phyloP scores from a whole-genome alignment of 2,113 vertebrate genomes.

The Triplophysa tibetana region DNA sequence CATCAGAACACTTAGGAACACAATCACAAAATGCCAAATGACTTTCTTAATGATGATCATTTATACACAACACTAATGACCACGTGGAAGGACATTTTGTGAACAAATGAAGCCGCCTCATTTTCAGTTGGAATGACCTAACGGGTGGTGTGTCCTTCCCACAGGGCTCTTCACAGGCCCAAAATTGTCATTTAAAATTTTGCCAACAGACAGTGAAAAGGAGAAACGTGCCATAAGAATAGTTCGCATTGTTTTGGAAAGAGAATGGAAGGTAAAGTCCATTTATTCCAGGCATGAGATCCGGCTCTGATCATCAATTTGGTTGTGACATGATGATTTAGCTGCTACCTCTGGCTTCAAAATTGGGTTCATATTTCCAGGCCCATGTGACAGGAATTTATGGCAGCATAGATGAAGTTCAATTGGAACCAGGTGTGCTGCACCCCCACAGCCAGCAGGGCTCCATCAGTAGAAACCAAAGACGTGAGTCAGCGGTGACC shows the following conservation, averaged over 20 bases:
- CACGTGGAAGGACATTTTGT: too few relatives aligned
- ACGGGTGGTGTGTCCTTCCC: not conserved
- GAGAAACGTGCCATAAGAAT: not conserved
- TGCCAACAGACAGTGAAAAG: not conserved
- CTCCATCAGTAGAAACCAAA: slow-evolving; percentile 30
- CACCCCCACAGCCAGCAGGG: not conserved
- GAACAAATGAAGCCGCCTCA: too few relatives aligned
- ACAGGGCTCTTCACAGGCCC: not conserved
- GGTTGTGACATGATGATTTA: slow-evolving; percentile 34
- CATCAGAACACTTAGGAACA: too few relatives aligned
- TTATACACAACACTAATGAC: too few relatives aligned
- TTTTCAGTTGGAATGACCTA: not conserved
- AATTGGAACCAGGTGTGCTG: slow-evolving; percentile 20
- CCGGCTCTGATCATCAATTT: slow-evolving; percentile 12
- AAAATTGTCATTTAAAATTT: not conserved
- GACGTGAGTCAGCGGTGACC: not conserved
- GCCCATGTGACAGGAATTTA: slow-evolving; percentile 32
- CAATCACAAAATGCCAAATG: too few relatives aligned
- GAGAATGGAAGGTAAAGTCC: not conserved
- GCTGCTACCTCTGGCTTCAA: slow-evolving; percentile 32
- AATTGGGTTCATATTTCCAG: slow-evolving; percentile 36
- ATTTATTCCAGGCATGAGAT: slow-evolving; percentile 31
- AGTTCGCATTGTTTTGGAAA: not conserved
- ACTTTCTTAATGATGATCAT: too few relatives aligned
- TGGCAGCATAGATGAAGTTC: slow-evolving; percentile 1